These are phyloP conservation scores for Actinostola sp. DNA, from an alignment of 92 coral and sea anemone species.

Conservation along the genomic window DNA sequence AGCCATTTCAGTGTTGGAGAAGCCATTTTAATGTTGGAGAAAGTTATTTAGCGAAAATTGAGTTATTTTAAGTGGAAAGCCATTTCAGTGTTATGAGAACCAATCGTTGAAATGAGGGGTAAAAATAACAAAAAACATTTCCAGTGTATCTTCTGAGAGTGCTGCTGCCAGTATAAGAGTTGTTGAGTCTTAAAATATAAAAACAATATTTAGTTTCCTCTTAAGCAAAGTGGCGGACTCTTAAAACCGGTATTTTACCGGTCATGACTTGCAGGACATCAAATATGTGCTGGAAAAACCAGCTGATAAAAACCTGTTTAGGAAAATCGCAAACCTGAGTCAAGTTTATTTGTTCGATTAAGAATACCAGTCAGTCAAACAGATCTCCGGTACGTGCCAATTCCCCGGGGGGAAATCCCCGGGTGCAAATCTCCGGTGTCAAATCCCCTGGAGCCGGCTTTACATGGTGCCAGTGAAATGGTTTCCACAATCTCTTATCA, in stretches of 20 bases:
- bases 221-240: neutral
- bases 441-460: no score
- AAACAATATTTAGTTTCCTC: neutral
- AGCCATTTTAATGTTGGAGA: no score
- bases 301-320: no score
- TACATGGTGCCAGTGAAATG: neutral
- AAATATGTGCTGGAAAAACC: no score
- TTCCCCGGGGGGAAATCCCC: neutral
- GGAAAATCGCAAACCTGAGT: no score
- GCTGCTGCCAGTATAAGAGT: neutral
- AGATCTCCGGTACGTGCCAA: no score
- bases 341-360: no score
- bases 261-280: no score
- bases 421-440: neutral
- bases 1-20: no score
- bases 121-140: neutral
- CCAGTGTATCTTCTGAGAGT: neutral
- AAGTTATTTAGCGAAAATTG: no score
- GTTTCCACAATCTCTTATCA: neutral
- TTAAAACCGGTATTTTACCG: neutral
- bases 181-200: neutral
- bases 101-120: conserved; percentile 13
- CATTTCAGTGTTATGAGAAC: neutral
- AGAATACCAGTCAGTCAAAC: no score
- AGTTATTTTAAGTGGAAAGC: no score